Percentiles rank a stretch among this genome's conserved stretches.
phyloP scores from a whole-genome alignment of 2,888 invertebrate species.

The Lasioglossum lativentre region DNA sequence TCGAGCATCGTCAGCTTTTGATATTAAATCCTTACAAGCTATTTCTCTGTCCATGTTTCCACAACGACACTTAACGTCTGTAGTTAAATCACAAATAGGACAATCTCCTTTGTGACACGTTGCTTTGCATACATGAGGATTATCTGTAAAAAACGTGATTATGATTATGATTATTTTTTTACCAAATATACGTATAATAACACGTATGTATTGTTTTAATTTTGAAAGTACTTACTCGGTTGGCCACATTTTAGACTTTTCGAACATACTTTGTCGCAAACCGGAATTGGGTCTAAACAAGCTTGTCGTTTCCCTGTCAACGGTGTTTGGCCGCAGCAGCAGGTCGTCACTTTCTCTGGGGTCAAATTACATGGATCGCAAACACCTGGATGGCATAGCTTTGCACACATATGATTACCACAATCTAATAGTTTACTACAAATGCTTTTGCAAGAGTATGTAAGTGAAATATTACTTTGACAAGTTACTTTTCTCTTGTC shows the following conservation, averaged over 20 bases:
- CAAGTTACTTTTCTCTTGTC: conserved; percentile 88
- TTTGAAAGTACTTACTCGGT: conserved; percentile 77
- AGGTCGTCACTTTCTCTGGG: conserved; percentile 88
- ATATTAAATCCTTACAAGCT: conserved; percentile 90
- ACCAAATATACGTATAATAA: not conserved
- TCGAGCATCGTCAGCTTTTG: conserved; percentile 90
- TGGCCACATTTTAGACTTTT: conserved; percentile 84
- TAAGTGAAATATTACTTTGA: conserved; percentile 78
- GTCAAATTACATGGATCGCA: conserved; percentile 89
- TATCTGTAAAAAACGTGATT: conserved; percentile 77
- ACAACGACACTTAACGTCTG: conserved; percentile 93
- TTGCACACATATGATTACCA: conserved; percentile 89
- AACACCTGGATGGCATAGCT: conserved; percentile 89
- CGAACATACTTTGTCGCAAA: conserved; percentile 89
- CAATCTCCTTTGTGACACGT: conserved; percentile 91
- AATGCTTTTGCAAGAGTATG: conserved; percentile 87
- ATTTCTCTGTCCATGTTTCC: conserved; percentile 94
- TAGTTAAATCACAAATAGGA: conserved; percentile 91
- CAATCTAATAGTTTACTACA: conserved; percentile 88
- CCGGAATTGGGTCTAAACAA: conserved; percentile 93
- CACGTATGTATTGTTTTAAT: not conserved
- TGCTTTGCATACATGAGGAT: conserved; percentile 89
- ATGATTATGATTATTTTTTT: not conserved
- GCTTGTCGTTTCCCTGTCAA: conserved; percentile 86
- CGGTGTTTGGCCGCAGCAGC: conserved; percentile 91